Evolutionary conservation across 1,140 invertebrate genomes (phyloP), one percentile per base, ranked within the genome.

Genomic region (Glossosoma conforme): DNA sequence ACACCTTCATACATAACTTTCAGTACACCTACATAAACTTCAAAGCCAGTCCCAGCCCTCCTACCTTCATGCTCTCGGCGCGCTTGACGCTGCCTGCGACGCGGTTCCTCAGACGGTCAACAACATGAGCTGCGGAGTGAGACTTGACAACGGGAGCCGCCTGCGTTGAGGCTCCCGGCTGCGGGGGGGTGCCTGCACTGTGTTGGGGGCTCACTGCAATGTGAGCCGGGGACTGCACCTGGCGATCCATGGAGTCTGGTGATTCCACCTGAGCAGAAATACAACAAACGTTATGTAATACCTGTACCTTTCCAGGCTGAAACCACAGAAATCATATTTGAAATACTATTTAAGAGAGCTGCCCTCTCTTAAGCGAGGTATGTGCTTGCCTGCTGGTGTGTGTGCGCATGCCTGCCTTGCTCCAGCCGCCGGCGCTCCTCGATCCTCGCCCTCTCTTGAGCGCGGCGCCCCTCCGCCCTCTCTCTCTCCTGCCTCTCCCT

Each of bases 31-130:
- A n/a, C n/a, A n/a, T n/a, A n/a, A n/a, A n/a, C n/a, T n/a, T n/a
- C n/a, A n/a, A n/a, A n/a, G n/a, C n/a, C n/a, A n/a, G n/a, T n/a
- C n/a, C n/a, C n/a, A n/a, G n/a, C n/a, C n/a, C n/a, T n/a, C 86
- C 81, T 1, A 88, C 82, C 62, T 88, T 89, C 89, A 93, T 91
- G 67, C 88, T 92, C 65, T 91, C 89, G 0, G 89, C 89, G 13
- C 89, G 76, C 63, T 92, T 92, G 1, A 91, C 82, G 58, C 82
- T 80, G 0, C 75, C 69, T n/a, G 5, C 76, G 78, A 11, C 77
- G 75, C 65, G 82, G n/a, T n/a, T 77, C 53, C 82, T 79, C 28
- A 86, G 65, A 13, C 84, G 74, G 62, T 86, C 84, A 1, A 84
- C 83, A 63, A 88, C 80, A 42, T 85, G 81, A 32, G 83, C 80